Base-by-base conservation (phyloP, 2,113 vertebrate genomes). In the Stegastes partitus region DNA sequence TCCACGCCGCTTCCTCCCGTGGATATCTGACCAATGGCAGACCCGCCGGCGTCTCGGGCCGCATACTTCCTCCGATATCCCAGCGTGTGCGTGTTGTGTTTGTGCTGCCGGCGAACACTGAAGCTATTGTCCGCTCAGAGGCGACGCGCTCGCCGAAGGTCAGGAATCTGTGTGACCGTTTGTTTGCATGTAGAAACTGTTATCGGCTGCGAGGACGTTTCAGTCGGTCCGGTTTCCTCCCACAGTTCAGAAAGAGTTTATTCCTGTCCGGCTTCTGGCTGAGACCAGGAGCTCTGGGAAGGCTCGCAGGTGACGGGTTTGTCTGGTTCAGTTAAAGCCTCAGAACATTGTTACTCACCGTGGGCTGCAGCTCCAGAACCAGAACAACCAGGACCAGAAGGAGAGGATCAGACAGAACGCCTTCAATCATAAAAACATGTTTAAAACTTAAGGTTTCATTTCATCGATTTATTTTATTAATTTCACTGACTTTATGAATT, bases 71-170 rank as follows among this genome's bases (percentile, higher is more conserved):
- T 58, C 34, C 45, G 57, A 59, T 81, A 69, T 31, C 25, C 68
- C 14, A 61, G 56, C 2, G 37, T 68, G 47, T 53, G 39, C 23
- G 3, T 18, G 7, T 18, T 12, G 61, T 44, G 77, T 72, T 49
- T 70, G 77, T 59, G 34, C 67, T 4, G 65, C 57, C 37, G 77
- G 63, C 78, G 63, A 55, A 85, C 86, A 86, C 79, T 64, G 63
- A n/a, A 0, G 69, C 84, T 26, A 81, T 86, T 88, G 86, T 88
- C 62, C 66, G 23, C 62, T 25, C 2, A 34, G 6, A 28, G 21
- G 57, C 8, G 11, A 28, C 44, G 22, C 58, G 22, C 45, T 4
- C 42, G 0, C 0, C 12, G 23, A 63, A 68, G 81, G 81, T 68
- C 75, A 25, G 1, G 59, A 7, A 42, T 67, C 21, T 57, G 31